A percentile compares a stretch with the other conserved stretches of the same genome.
These are phyloP conservation scores for Brachypalpus laphriformis DNA, from an alignment of 2,888 invertebrate genomes.

Conservation along the genomic window DNA sequence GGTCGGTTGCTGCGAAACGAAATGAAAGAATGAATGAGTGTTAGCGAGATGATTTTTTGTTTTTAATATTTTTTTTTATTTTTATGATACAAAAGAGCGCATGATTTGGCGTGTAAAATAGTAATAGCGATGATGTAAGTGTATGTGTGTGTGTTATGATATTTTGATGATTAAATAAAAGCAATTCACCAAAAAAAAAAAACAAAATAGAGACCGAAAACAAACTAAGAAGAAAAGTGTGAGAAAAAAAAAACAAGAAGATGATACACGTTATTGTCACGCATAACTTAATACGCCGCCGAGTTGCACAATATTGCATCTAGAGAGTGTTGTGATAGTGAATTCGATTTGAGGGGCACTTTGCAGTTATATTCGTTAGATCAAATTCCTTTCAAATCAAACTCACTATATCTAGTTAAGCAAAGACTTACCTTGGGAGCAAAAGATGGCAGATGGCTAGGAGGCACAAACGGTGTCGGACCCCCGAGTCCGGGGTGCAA, in stretches of 20 bases:
- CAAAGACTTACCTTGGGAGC: slow-evolving; percentile 90
- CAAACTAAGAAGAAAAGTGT: not conserved
- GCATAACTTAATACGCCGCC: slow-evolving; percentile 20
- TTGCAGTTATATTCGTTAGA: too few relatives aligned
- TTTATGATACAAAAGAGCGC: slow-evolving; percentile 57
- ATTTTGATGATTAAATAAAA: slow-evolving; percentile 51
- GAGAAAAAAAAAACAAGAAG: slow-evolving; percentile 10
- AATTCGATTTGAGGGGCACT: slow-evolving; percentile 22
- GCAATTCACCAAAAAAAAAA: slow-evolving; percentile 46
- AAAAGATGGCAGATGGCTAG: slow-evolving; percentile 92
- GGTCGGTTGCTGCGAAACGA: slow-evolving; percentile 85
- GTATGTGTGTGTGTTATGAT: slow-evolving; percentile 14
- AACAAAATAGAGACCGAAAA: too few relatives aligned
- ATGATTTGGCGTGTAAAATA: slow-evolving; percentile 56
- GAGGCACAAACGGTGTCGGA: slow-evolving; percentile 94
- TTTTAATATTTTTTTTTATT: slow-evolving; percentile 46
- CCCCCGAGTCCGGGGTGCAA: slow-evolving; percentile 90
- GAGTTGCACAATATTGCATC: slow-evolving; percentile 32
- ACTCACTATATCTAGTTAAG: not conserved
- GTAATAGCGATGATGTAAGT: slow-evolving; percentile 37
- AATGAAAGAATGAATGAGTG: slow-evolving; percentile 81
- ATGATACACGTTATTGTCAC: not conserved
- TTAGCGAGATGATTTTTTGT: slow-evolving; percentile 78
- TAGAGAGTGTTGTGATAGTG: not conserved
- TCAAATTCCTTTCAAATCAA: not conserved